Conservation (phyloP, 2,888 invertebrate genomes). For the Oegoconia quadripuncta region DNA sequence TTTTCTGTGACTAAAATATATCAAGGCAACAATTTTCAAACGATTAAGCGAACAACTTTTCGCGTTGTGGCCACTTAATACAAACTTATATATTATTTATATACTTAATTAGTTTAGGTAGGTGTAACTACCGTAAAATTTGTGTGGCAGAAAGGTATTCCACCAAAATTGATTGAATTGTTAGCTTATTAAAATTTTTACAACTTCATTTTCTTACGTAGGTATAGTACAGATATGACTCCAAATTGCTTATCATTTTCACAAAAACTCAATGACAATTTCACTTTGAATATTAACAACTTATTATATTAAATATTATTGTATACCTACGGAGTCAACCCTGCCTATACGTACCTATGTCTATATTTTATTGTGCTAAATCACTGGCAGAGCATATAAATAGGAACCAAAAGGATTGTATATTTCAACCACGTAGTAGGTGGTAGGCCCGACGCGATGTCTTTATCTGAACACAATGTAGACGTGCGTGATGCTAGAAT, state of each 20-base stretch:
- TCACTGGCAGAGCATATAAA: too few relatives aligned
- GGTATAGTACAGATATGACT: not conserved
- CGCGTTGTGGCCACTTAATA: conserved; percentile 38
- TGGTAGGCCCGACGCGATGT: too few relatives aligned
- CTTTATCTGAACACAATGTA: too few relatives aligned
- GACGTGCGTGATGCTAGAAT: too few relatives aligned
- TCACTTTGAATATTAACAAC: conserved; percentile 30
- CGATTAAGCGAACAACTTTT: conserved; percentile 50
- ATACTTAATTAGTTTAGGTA: conserved; percentile 17
- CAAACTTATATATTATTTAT: conserved; percentile 20
- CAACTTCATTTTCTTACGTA: not conserved
- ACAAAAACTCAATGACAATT: not conserved
- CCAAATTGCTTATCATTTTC: not conserved
- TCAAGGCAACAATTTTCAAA: conserved; percentile 65
- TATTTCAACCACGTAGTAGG: too few relatives aligned
- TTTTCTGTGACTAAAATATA: conserved; percentile 59
- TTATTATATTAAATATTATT: conserved; percentile 16
- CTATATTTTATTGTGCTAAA: too few relatives aligned
- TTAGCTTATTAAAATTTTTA: too few relatives aligned
- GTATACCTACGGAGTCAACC: too few relatives aligned
- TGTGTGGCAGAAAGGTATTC: too few relatives aligned
- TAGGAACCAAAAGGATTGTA: too few relatives aligned
- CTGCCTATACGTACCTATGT: too few relatives aligned
- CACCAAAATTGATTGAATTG: too few relatives aligned
- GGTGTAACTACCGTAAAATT: not conserved